Evolutionary conservation across 2,113 vertebrate species (phyloP).

Genomic region (Drymodes brunneopygia): DNA sequence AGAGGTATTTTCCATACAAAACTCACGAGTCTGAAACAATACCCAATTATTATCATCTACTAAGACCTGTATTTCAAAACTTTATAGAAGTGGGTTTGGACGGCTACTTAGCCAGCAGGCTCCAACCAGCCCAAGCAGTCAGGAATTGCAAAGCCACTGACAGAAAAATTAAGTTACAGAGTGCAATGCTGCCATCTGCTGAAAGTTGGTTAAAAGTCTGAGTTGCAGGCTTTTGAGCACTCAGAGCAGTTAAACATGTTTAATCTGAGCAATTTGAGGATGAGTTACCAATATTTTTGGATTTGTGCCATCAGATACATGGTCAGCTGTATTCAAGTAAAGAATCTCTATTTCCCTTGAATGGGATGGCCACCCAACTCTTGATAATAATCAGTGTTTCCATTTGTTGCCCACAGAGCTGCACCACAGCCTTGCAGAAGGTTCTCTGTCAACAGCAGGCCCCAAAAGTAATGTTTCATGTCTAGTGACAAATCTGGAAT

Average conservation of each 20-base stretch:
- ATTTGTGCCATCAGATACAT: background rate
- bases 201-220: background rate
- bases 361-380: background rate
- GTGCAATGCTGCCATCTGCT: constrained; percentile 64
- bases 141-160: background rate
- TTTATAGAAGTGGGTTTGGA: constrained; percentile 15
- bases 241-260: background rate
- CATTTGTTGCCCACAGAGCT: fast-evolving
- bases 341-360: background rate
- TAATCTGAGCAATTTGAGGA: background rate
- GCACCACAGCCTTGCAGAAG: background rate
- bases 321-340: background rate
- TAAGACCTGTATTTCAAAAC: constrained; percentile 27
- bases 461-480: background rate
- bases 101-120: background rate
- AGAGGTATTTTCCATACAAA: background rate
- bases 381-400: fast-evolving
- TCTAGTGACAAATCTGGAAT: background rate
- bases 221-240: background rate
- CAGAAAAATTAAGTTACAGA: background rate
- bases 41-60: constrained; percentile 8
- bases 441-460: background rate
- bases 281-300: background rate
- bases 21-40: constrained; percentile 17
- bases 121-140: background rate